These are phyloP conservation scores for Heterotis niloticus DNA, from an alignment of 2,113 vertebrate genomes.

Conservation along the genomic window DNA sequence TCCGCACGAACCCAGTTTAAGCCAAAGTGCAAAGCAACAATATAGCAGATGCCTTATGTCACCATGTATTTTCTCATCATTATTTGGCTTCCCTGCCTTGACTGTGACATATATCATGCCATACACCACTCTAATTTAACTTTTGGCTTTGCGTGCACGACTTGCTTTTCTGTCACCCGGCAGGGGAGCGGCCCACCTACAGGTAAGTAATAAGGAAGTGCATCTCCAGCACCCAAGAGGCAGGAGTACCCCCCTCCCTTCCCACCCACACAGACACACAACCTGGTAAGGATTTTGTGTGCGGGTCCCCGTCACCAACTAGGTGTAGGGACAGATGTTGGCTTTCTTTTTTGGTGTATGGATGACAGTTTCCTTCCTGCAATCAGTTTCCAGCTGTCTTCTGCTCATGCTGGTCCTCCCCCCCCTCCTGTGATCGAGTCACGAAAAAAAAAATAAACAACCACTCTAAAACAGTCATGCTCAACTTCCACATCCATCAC, in stretches of 20 bases:
- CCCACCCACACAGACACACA: background rate
- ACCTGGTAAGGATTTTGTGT: background rate
- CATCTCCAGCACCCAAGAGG: constrained; percentile 6
- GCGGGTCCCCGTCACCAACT: background rate
- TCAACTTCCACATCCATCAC: background rate
- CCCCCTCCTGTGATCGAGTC: background rate
- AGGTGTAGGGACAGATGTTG: background rate
- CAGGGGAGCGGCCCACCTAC: background rate
- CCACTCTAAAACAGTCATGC: background rate
- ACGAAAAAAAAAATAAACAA: background rate
- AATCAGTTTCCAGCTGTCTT: constrained; percentile 17
- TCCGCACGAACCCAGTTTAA: background rate
- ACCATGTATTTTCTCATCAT: background rate
- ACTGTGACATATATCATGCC: background rate
- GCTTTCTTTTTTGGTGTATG: no score
- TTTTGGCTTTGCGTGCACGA: background rate
- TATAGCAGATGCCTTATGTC: background rate
- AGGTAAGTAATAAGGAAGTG: background rate
- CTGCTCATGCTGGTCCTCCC: background rate
- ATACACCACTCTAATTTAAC: background rate
- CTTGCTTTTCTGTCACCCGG: background rate
- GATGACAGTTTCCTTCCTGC: constrained; percentile 18
- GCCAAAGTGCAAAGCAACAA: background rate
- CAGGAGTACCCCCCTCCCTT: background rate
- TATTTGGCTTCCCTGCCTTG: background rate